Evolutionary conservation across 2,113 vertebrate genomes (phyloP).

Genomic region (Pangasianodon hypophthalmus): DNA sequence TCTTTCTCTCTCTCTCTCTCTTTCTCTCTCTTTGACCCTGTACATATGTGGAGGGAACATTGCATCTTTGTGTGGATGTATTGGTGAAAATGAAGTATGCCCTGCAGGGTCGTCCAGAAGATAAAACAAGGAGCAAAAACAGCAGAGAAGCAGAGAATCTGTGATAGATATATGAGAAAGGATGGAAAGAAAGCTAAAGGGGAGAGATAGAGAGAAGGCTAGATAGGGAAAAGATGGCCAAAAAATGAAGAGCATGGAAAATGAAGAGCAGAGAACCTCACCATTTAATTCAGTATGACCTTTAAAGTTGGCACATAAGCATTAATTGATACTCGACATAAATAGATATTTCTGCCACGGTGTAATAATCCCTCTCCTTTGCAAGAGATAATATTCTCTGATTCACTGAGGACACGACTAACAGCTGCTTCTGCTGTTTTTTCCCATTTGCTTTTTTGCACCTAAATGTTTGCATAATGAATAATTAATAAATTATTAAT

Average conservation of each 20-base stretch:
- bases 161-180: background rate
- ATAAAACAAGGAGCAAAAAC: background rate
- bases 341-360: constrained; percentile 13
- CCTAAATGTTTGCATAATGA: background rate
- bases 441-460: background rate
- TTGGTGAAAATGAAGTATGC: constrained; percentile 40
- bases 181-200: background rate
- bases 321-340: constrained; percentile 46
- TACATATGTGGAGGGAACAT: constrained; percentile 13
- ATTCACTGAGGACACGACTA: background rate
- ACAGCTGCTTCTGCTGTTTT: background rate
- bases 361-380: constrained; percentile 4
- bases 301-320: constrained; percentile 38
- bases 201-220: background rate
- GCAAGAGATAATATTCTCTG: background rate
- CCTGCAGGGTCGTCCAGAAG: constrained; percentile 13
- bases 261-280: constrained; percentile 8
- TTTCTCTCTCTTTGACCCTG: background rate
- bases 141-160: background rate
- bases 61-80: constrained; percentile 16
- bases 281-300: constrained; percentile 42
- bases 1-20: background rate
- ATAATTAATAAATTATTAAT: background rate
- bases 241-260: background rate
- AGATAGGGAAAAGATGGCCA: background rate